Evolutionary conservation across 2,888 invertebrate genomes (phyloP).

Genomic region (Philereme vetulata): DNA sequence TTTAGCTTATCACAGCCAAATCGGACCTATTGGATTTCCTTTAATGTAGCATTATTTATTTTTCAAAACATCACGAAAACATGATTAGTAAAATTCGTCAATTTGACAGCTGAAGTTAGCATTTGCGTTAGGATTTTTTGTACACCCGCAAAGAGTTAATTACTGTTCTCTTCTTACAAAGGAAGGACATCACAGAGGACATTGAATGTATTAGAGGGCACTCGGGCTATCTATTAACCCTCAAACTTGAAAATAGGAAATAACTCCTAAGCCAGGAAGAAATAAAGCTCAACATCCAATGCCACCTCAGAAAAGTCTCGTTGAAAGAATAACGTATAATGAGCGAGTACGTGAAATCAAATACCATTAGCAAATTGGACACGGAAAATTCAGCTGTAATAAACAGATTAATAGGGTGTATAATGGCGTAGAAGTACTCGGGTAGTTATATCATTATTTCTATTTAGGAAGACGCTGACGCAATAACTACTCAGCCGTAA

Average conservation of each 20-base stretch:
- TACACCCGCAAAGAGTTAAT: slow-evolving; percentile 38
- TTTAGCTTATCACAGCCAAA: too few species aligned
- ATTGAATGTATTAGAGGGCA: slow-evolving; percentile 29
- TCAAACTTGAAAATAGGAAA: slow-evolving; percentile 30
- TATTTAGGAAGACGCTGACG: slow-evolving; percentile 76
- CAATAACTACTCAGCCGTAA: slow-evolving; percentile 78
- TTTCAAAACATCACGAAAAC: slow-evolving; percentile 7
- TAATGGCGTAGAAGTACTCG: slow-evolving; percentile 40
- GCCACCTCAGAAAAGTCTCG: slow-evolving; percentile 32
- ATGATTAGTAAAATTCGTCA: slow-evolving; percentile 24
- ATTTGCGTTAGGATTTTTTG: slow-evolving; percentile 30
- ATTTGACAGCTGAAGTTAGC: slow-evolving; percentile 28
- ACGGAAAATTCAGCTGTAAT: slow-evolving; percentile 36
- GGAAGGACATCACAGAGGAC: slow-evolving; percentile 35
- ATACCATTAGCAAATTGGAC: slow-evolving; percentile 31
- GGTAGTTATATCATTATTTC: slow-evolving; percentile 49
- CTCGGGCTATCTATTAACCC: slow-evolving; percentile 24
- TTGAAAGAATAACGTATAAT: slow-evolving; percentile 35
- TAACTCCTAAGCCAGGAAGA: slow-evolving; percentile 33
- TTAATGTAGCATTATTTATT: neutral
- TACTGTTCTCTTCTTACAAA: slow-evolving; percentile 29
- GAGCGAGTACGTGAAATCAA: slow-evolving; percentile 35
- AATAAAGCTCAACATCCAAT: slow-evolving; percentile 45
- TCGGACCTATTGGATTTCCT: too few species aligned
- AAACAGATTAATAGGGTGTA: slow-evolving; percentile 33